Conservation (phyloP, 2,888 invertebrate species). For the Clanis bilineata region DNA sequence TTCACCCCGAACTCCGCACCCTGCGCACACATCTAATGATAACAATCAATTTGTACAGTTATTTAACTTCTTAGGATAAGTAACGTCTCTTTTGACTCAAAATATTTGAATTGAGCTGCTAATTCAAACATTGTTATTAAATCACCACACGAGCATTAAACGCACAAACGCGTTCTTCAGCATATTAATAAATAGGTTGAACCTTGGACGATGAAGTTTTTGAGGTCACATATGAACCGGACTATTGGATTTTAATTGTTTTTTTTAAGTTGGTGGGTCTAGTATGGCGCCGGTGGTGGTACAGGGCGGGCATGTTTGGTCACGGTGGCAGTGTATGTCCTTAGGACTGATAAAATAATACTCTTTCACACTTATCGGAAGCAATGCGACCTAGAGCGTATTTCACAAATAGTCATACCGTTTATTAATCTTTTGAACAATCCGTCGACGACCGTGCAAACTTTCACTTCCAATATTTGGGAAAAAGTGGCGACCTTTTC, state of each 20-base stretch:
- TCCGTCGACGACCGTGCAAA: constrained; percentile 58
- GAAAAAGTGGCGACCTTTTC: constrained; percentile 80
- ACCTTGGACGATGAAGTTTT: constrained; percentile 22
- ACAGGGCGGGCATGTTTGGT: neutral
- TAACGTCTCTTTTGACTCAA: too few species aligned
- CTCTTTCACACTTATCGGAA: too few species aligned
- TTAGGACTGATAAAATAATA: too few species aligned
- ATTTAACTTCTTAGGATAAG: neutral
- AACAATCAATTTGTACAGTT: neutral
- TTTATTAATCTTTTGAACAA: constrained; percentile 55
- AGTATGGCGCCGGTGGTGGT: too few species aligned
- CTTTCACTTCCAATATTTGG: constrained; percentile 81
- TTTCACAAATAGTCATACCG: constrained; percentile 1
- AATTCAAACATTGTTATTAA: neutral
- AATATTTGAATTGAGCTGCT: neutral
- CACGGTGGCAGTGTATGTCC: neutral
- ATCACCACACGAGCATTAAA: neutral
- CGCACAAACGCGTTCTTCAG: neutral
- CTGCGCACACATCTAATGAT: neutral
- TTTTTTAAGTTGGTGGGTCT: neutral
- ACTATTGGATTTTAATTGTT: too few species aligned
- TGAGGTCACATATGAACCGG: neutral
- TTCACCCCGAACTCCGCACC: neutral
- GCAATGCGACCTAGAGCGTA: too few species aligned
- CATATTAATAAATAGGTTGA: constrained; percentile 27